phyloP scores from a whole-genome alignment of 2,113 vertebrate species.

The Silurus asotus region DNA sequence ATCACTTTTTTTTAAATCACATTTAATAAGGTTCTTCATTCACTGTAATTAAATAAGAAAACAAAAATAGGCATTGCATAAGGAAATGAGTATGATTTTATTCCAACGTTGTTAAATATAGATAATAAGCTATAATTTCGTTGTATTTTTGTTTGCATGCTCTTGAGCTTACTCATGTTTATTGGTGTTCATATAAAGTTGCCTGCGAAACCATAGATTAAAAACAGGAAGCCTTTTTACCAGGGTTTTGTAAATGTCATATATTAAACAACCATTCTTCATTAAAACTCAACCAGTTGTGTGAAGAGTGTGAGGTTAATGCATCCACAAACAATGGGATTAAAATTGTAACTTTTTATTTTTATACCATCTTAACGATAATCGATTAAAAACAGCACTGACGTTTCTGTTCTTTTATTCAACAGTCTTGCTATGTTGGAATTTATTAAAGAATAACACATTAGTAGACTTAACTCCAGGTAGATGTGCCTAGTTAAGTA shows the following conservation, averaged over 20 bases:
- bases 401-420: not conserved
- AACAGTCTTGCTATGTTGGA: not conserved
- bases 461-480: slow-evolving; percentile 12
- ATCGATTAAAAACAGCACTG: not conserved
- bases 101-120: not conserved
- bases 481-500: slow-evolving; percentile 27
- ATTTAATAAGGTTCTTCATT: not conserved
- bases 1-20: too few species aligned
- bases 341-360: not conserved
- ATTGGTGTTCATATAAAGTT: not conserved
- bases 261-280: too few species aligned
- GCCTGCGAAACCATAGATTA: not conserved
- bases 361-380: not conserved
- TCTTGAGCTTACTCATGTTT: not conserved
- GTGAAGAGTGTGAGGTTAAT: not conserved
- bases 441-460: not conserved
- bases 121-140: not conserved
- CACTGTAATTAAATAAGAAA: not conserved
- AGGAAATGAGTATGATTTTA: not conserved
- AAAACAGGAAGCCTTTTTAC: not conserved
- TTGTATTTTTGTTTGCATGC: not conserved
- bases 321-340: too few species aligned
- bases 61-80: not conserved
- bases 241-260: not conserved
- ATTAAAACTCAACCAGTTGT: not conserved